Evolutionary conservation across 2,888 invertebrate genomes (phyloP).

Genomic region (Ormyrus rosae): DNA sequence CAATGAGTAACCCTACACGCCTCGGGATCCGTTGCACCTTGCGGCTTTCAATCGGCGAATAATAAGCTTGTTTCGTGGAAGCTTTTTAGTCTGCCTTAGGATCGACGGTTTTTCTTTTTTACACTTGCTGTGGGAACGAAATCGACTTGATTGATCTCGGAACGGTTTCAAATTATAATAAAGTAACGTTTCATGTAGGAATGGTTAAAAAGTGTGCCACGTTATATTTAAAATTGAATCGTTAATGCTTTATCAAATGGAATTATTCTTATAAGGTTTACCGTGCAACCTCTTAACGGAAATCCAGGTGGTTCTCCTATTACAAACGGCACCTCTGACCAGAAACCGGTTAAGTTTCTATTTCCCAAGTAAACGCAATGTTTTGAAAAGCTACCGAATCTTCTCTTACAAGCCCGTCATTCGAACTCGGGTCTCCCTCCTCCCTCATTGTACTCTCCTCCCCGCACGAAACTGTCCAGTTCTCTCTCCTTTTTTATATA

Average conservation of each 20-base stretch:
- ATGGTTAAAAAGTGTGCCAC: too few species aligned
- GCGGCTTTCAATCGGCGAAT: slow-evolving; percentile 31
- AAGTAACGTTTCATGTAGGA: too few species aligned
- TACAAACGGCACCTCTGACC: too few species aligned
- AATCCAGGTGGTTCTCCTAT: too few species aligned
- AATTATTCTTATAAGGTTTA: too few species aligned
- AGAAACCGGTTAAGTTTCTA: not conserved
- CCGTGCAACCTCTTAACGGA: too few species aligned
- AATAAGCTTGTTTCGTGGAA: slow-evolving; percentile 38
- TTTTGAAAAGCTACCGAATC: not conserved
- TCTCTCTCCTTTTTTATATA: not conserved
- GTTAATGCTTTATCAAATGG: too few species aligned
- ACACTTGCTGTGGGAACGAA: not conserved
- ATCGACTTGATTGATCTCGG: too few species aligned
- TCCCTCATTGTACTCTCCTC: not conserved
- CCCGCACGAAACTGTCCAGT: not conserved
- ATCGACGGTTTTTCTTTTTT: slow-evolving; percentile 3
- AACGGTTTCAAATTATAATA: too few species aligned
- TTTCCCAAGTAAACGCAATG: not conserved
- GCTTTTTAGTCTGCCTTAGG: not conserved
- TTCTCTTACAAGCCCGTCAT: not conserved
- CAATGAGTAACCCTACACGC: slow-evolving; percentile 35
- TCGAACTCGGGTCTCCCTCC: not conserved
- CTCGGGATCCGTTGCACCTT: slow-evolving; percentile 38
- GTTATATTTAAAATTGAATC: too few species aligned